These are phyloP conservation scores for Acomys russatus DNA, from an alignment of 2,797 vertebrate genomes.

Conservation along the genomic window DNA sequence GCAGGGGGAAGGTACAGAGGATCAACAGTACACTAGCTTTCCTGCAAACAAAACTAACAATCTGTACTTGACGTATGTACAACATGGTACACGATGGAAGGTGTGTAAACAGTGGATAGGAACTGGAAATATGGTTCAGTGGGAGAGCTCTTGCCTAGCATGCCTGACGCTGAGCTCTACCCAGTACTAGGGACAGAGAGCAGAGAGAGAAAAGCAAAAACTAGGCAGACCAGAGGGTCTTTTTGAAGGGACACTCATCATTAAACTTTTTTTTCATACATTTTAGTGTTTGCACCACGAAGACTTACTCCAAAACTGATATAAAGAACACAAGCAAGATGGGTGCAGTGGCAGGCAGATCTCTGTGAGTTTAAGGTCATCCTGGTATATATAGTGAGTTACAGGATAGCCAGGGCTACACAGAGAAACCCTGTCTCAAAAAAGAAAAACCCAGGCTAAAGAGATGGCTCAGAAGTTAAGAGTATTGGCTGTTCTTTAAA, in stretches of 20 bases:
- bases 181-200: background rate
- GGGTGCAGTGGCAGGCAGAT: background rate
- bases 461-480: too few relatives aligned
- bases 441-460: background rate
- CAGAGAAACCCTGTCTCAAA: background rate
- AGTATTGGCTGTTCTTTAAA: too few relatives aligned
- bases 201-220: background rate
- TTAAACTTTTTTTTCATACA: background rate
- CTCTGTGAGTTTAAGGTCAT: background rate
- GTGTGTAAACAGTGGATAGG: background rate
- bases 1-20: background rate
- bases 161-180: background rate
- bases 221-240: background rate
- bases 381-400: background rate
- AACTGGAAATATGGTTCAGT: background rate
- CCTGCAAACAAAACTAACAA: background rate
- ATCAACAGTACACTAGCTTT: background rate
- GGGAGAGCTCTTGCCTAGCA: background rate
- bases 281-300: constrained; percentile 51
- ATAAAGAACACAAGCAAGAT: background rate
- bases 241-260: constrained; percentile 6
- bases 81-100: background rate
- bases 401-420: background rate
- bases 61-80: background rate
- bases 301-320: constrained; percentile 45